phyloP scores from a whole-genome alignment of 2,888 invertebrate species.

The Disparrhopalites patrizii region DNA sequence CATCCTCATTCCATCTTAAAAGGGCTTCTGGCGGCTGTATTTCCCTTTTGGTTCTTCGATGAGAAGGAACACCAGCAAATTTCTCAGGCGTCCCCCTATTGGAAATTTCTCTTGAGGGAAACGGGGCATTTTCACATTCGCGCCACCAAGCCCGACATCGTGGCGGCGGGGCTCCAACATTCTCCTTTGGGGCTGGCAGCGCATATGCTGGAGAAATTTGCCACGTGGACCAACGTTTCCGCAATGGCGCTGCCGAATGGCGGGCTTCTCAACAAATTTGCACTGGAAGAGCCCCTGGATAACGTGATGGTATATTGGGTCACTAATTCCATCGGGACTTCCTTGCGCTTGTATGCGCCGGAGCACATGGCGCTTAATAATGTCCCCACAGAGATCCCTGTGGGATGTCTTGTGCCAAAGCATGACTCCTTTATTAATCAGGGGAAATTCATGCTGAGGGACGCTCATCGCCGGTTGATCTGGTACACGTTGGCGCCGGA shows the following conservation, averaged over 20 bases:
- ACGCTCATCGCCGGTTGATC: conserved; percentile 64
- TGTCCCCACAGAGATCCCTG: conserved; percentile 64
- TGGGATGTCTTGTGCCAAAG: conserved; percentile 69
- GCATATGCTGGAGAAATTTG: conserved; percentile 58
- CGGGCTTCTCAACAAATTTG: conserved; percentile 65
- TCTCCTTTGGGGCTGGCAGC: conserved; percentile 58
- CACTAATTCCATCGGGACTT: too few relatives aligned
- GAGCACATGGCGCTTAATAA: too few relatives aligned
- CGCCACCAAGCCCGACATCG: conserved; percentile 81
- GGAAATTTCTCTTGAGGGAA: conserved; percentile 51
- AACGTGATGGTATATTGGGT: too few relatives aligned
- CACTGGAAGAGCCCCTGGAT: too few relatives aligned
- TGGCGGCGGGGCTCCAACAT: conserved; percentile 62
- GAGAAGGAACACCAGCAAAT: conserved; percentile 48
- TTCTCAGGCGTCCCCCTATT: conserved; percentile 48
- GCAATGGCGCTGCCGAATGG: conserved; percentile 53
- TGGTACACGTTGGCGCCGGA: conserved; percentile 62
- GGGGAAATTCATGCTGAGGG: conserved; percentile 59
- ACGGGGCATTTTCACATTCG: conserved; percentile 67
- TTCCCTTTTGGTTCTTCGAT: conserved; percentile 48
- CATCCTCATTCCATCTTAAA: conserved; percentile 49
- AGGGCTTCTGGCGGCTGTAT: conserved; percentile 48
- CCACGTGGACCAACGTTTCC: conserved; percentile 57
- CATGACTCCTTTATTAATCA: conserved; percentile 56
- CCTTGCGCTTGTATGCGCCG: too few relatives aligned